Percentiles rank a stretch among this genome's conserved stretches.
Conservation (phyloP, 2,888 invertebrate genomes). For the Andricus quercusramuli region DNA sequence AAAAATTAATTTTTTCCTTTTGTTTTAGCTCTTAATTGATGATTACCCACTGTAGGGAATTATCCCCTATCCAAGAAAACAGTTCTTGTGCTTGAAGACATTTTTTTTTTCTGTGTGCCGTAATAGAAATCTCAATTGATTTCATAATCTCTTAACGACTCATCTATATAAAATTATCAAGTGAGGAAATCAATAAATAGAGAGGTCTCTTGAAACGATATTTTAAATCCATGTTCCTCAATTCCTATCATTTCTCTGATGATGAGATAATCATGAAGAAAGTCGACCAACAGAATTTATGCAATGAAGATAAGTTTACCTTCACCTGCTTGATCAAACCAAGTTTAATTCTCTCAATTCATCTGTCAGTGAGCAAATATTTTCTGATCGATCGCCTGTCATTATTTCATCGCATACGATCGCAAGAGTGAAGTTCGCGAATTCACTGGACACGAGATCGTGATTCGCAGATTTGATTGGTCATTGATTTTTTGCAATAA, state of each 20-base stretch:
- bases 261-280: slow-evolving; percentile 27
- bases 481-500: slow-evolving; percentile 1
- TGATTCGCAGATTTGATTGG: neutral
- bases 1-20: no score
- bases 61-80: no score
- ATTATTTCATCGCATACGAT: slow-evolving; percentile 30
- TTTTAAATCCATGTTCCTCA: neutral
- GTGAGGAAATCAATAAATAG: neutral
- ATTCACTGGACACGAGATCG: slow-evolving; percentile 15
- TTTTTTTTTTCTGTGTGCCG: no score
- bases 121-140: neutral
- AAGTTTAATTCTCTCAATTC: slow-evolving; percentile 17
- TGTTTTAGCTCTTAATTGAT: no score
- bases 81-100: no score
- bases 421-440: neutral
- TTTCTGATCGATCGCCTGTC: slow-evolving; percentile 34
- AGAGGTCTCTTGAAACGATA: neutral
- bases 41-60: no score
- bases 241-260: slow-evolving; percentile 1
- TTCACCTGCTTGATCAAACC: slow-evolving; percentile 25
- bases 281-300: slow-evolving; percentile 15
- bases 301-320: slow-evolving; percentile 25
- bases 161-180: neutral
- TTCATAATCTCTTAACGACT: neutral
- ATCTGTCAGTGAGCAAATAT: slow-evolving; percentile 36